phyloP scores from a whole-genome alignment of 2,888 invertebrate species.

The Axea sp. region DNA sequence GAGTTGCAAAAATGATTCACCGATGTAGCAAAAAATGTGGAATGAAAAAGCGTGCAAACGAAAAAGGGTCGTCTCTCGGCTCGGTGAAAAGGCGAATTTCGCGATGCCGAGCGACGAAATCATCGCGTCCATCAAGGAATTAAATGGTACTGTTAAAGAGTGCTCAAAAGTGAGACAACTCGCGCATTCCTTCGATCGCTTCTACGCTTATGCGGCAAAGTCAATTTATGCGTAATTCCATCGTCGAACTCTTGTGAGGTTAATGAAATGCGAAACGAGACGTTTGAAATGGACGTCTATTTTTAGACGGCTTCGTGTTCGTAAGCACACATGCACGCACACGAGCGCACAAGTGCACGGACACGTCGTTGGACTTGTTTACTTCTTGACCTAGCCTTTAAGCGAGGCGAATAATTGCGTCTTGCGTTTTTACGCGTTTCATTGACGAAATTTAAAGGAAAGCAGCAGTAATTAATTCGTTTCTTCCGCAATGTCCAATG shows the following conservation, averaged over 20 bases:
- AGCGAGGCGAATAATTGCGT: constrained; percentile 35
- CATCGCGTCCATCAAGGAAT: no score
- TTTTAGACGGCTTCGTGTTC: constrained; percentile 22
- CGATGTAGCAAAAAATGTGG: no score
- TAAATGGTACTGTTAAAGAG: no score
- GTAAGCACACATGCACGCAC: not conserved
- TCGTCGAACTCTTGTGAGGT: constrained; percentile 44
- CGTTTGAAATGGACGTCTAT: constrained; percentile 46
- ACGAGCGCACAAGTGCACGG: not conserved
- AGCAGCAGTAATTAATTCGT: no score
- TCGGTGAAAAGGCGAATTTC: no score
- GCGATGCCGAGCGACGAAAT: no score
- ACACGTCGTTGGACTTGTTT: constrained; percentile 19
- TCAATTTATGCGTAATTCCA: constrained; percentile 51
- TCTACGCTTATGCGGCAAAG: constrained; percentile 20
- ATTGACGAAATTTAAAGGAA: no score
- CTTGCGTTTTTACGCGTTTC: no score
- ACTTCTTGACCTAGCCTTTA: constrained; percentile 52
- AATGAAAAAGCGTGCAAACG: no score
- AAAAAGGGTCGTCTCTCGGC: no score
- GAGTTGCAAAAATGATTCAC: no score
- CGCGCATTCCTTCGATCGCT: constrained; percentile 8
- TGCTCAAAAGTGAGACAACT: constrained; percentile 36
- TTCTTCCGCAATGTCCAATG: no score
- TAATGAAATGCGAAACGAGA: constrained; percentile 56